phyloP scores from a whole-genome alignment of 2,797 vertebrate genomes.

The Tolypeutes matacus region DNA sequence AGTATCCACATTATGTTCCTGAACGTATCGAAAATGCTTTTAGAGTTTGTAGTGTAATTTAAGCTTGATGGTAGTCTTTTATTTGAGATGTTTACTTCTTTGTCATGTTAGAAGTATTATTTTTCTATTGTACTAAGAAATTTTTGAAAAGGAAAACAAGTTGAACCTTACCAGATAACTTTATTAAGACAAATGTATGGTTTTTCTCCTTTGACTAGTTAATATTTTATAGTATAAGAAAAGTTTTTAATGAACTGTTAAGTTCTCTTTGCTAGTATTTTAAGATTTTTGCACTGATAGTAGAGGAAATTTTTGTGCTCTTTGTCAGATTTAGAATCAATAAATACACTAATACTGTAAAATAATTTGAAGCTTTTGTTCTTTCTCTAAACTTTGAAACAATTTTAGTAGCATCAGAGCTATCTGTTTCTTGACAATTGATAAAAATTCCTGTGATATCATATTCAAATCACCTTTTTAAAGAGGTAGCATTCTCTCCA shows the following conservation, averaged over 20 bases:
- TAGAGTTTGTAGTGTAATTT: neutral
- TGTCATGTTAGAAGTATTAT: neutral
- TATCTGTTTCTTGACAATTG: neutral
- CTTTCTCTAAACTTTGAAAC: slow-evolving; percentile 39
- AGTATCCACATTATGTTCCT: neutral
- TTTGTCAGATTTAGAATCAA: slow-evolving; percentile 23
- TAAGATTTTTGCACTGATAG: neutral
- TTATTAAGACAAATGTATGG: neutral
- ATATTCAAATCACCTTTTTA: neutral
- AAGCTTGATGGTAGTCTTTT: neutral
- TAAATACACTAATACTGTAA: neutral
- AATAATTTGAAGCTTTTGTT: neutral
- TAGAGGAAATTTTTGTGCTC: neutral
- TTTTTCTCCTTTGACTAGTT: slow-evolving; percentile 4
- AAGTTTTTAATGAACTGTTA: slow-evolving; percentile 20
- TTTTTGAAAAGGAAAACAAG: neutral
- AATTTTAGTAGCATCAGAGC: neutral
- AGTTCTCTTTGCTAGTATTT: neutral
- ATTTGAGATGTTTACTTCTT: neutral
- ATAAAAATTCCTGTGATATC: neutral
- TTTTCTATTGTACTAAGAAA: slow-evolving; percentile 11
- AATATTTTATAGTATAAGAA: neutral
- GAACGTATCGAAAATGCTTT: neutral
- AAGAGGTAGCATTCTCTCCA: neutral
- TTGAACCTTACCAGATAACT: neutral